Evolutionary conservation across 2,797 vertebrate genomes (phyloP), one percentile per base, ranked within the genome.

Genomic region (Spheniscus humboldti): DNA sequence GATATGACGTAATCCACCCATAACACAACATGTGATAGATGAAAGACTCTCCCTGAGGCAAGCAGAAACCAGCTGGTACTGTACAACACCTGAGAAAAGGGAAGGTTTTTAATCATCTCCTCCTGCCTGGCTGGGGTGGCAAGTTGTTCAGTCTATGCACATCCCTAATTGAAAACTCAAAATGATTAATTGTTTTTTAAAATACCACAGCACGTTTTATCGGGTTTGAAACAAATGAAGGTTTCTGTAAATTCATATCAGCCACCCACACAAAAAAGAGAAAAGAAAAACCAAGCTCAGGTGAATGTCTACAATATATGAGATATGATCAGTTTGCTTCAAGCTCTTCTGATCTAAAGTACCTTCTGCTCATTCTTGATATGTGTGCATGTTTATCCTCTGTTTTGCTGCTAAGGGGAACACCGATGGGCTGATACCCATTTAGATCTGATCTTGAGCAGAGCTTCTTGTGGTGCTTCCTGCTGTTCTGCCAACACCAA

Each of bases 41-140:
- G 82, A 95, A 97, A 97, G 69, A 94, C 86, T 87, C 97, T 86
- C 80, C 96, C 92, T 18, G 77, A 95, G 93, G 97, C 96, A 94
- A 90, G 84, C 68, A 79, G 86, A 90, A 95, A 90, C 55, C 90
- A 87, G 79, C 68, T 66, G 93, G 85, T 93, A 64, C 33, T 78
- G 62, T 79, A 84, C 47, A 80, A 47, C 86, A 90, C 91, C 96
- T 91, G 73, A 62, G 64, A 78, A 89, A 88, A 82, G 0, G 31
- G 31, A 62, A 57, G 52, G 11, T 72, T 95, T 97, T 96, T 92
- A 89, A 96, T 95, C 47, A 90, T 78, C 66, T 80, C 52, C 53
- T 81, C 48, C 53, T 91, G 84, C 66, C 90, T 72, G 73, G 39
- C 62, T 91, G 30, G 47, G 59, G 68, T 90, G 67, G 68, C 39